Evolutionary conservation across 2,113 vertebrate genomes (phyloP).

Genomic region (Pao palembangensis): DNA sequence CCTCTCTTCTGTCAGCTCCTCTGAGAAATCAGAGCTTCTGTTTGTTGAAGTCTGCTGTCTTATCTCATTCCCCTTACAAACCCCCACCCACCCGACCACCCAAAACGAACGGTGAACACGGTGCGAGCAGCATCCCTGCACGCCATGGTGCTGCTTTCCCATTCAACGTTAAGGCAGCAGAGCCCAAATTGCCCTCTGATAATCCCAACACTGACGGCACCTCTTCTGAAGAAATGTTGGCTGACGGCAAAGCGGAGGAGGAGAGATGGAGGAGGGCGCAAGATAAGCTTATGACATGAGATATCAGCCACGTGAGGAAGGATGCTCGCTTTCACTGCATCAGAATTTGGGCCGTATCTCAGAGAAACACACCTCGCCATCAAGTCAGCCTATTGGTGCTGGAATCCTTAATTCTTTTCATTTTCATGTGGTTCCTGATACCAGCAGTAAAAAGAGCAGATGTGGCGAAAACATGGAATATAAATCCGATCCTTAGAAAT

Average conservation of each 20-base stretch:
- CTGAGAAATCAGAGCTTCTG: constrained; percentile 17
- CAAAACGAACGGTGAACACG: too few relatives aligned
- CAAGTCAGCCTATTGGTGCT: constrained; percentile 5
- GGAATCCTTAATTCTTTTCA: neutral
- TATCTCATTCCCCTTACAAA: constrained; percentile 24
- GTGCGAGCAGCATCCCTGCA: constrained; percentile 6
- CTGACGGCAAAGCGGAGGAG: constrained; percentile 19
- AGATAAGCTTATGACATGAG: constrained; percentile 22
- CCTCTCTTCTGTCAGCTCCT: constrained; percentile 27
- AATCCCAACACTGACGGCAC: constrained; percentile 26
- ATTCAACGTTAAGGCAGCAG: constrained; percentile 17
- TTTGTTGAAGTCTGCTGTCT: constrained; percentile 6
- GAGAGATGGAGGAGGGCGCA: constrained; percentile 16
- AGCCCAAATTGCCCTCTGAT: constrained; percentile 28
- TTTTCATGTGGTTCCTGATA: too few relatives aligned
- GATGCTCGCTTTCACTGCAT: constrained; percentile 21
- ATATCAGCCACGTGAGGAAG: constrained; percentile 13
- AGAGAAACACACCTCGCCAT: constrained; percentile 6
- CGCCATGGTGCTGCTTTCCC: constrained; percentile 9
- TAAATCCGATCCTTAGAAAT: too few relatives aligned
- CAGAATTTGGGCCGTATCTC: constrained; percentile 29
- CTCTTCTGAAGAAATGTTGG: constrained; percentile 30
- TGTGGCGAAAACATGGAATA: too few relatives aligned
- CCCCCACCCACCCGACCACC: neutral
- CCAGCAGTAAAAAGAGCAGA: too few relatives aligned